Percentiles rank a stretch among this genome's conserved stretches.
phyloP scores from a whole-genome alignment of 2,797 vertebrate genomes.

The Serranus cabrilla region DNA sequence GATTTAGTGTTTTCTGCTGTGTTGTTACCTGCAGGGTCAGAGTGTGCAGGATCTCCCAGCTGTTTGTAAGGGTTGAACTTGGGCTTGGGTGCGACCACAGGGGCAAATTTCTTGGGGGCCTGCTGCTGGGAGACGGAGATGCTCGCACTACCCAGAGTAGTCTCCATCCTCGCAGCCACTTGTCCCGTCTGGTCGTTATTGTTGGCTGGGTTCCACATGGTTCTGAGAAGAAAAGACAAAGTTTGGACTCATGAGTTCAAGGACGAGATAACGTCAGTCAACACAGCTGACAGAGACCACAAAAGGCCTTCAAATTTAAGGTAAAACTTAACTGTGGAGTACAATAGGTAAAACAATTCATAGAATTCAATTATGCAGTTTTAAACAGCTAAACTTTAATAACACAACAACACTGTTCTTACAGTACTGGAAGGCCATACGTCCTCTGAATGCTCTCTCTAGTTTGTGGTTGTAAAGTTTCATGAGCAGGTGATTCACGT shows the following conservation, averaged over 20 bases:
- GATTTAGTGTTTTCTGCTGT: not conserved
- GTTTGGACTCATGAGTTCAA: not conserved
- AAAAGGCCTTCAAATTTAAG: not conserved
- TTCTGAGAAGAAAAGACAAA: constrained; percentile 75
- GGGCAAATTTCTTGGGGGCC: constrained; percentile 96
- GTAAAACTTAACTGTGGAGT: not conserved
- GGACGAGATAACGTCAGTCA: not conserved
- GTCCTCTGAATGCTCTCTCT: no score
- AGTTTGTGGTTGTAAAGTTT: no score
- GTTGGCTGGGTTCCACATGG: constrained; percentile 91
- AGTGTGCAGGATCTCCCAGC: constrained; percentile 65
- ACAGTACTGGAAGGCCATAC: no score
- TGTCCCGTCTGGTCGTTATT: constrained; percentile 90
- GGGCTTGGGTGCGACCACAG: constrained; percentile 96
- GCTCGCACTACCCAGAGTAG: constrained; percentile 93
- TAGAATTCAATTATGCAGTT: not conserved
- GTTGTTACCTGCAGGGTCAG: constrained; percentile 87
- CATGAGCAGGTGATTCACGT: no score
- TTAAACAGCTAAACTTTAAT: not conserved
- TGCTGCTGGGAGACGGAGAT: constrained; percentile 98
- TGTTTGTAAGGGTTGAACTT: constrained; percentile 97
- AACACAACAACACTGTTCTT: not conserved
- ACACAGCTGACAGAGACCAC: not conserved
- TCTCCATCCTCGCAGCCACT: constrained; percentile 95
- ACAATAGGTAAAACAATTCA: not conserved